Conservation (phyloP, 2,888 invertebrate species). For the Perizoma flavofasciatum region DNA sequence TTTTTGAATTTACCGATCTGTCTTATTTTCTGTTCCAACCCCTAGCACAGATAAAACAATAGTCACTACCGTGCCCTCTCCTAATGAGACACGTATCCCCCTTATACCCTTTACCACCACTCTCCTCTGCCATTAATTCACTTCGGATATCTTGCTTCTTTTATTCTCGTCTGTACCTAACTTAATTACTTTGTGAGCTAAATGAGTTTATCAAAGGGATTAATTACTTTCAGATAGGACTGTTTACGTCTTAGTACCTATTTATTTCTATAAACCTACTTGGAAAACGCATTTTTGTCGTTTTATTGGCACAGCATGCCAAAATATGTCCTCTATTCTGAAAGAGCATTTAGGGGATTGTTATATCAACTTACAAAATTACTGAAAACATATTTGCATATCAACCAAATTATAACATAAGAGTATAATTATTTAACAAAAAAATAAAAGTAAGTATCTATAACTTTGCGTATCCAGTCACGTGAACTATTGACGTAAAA, state of each 20-base stretch:
- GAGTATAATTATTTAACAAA: too few relatives aligned
- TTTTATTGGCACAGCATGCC: too few relatives aligned
- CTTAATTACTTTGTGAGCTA: slow-evolving; percentile 27
- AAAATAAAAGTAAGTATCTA: too few relatives aligned
- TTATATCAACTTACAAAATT: too few relatives aligned
- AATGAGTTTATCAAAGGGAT: slow-evolving; percentile 16
- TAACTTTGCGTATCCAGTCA: too few relatives aligned
- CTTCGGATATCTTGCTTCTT: slow-evolving; percentile 29
- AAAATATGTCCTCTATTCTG: too few relatives aligned
- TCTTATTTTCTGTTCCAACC: background rate
- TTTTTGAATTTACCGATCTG: background rate
- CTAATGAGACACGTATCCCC: slow-evolving; percentile 38
- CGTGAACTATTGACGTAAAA: too few relatives aligned
- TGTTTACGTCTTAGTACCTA: background rate
- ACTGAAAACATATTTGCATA: too few relatives aligned
- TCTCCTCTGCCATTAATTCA: slow-evolving; percentile 24
- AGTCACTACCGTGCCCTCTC: slow-evolving; percentile 17
- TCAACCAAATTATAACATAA: too few relatives aligned
- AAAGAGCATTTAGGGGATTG: too few relatives aligned
- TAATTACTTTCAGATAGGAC: slow-evolving; percentile 4
- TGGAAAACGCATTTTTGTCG: background rate
- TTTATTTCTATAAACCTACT: background rate
- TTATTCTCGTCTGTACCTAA: slow-evolving; percentile 26
- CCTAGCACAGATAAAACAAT: slow-evolving; percentile 9
- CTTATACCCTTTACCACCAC: slow-evolving; percentile 22